These are phyloP conservation scores for Penaeus vannamei DNA, from an alignment of 1,140 invertebrate genomes.

Conservation along the genomic window DNA sequence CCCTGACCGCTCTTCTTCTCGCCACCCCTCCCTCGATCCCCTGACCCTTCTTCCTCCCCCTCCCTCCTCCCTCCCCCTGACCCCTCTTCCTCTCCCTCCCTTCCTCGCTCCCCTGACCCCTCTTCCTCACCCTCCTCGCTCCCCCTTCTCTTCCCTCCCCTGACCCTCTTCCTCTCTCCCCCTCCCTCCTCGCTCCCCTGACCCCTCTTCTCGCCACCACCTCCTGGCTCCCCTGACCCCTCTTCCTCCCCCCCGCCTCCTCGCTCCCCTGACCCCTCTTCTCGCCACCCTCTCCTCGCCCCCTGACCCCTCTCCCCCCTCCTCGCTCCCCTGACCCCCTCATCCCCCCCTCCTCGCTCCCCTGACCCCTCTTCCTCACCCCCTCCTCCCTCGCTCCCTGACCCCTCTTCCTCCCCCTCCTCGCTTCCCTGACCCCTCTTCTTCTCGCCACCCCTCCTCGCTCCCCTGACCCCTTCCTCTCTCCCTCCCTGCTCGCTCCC, in stretches of 20 bases:
- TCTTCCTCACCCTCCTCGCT: neutral
- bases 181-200: too few relatives aligned
- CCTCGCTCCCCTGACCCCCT: neutral
- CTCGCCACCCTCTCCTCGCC: neutral
- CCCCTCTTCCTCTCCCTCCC: too few relatives aligned
- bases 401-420: neutral
- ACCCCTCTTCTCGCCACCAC: too few relatives aligned
- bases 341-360: neutral
- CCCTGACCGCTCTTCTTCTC: neutral
- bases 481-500: too few relatives aligned
- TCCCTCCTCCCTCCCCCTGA: too few relatives aligned
- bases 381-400: neutral
- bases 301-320: neutral
- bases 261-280: neutral
- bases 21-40: neutral
- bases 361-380: neutral
- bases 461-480: neutral
- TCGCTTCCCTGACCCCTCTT: neutral
- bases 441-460: neutral
- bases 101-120: too few relatives aligned
- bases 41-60: too few relatives aligned
- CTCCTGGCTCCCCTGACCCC: neutral
- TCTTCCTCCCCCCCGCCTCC: neutral
- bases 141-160: neutral
- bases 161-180: conserved; percentile 37